phyloP scores from a whole-genome alignment of 2,888 invertebrate genomes.

The Nephrocerus scutellatus region DNA sequence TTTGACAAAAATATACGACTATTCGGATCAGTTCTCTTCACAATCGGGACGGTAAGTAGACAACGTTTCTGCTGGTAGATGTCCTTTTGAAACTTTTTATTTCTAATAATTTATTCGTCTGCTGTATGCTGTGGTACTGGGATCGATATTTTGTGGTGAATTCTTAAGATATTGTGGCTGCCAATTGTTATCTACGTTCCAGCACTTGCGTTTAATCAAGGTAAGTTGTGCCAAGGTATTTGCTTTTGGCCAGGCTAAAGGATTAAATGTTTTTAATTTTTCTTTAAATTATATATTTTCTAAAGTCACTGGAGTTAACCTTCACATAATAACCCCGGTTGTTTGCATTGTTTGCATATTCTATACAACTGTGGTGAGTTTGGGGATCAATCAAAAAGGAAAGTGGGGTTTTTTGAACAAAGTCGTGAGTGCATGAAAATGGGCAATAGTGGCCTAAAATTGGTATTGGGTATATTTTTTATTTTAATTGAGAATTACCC shows the following conservation, averaged over 20 bases:
- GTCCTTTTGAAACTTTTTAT: conserved; percentile 1
- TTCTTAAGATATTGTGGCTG: conserved; percentile 43
- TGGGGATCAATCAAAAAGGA: too few relatives aligned
- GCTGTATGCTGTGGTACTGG: too few relatives aligned
- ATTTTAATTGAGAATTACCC: too few relatives aligned
- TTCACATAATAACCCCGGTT: conserved; percentile 73
- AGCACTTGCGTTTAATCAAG: conserved; percentile 73
- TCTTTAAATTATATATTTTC: conserved; percentile 8
- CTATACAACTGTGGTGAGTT: conserved; percentile 80
- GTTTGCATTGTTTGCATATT: conserved; percentile 75
- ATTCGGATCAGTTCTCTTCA: conserved; percentile 63
- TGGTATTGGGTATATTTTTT: too few relatives aligned
- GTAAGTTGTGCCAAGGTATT: too few relatives aligned
- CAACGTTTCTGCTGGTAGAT: not conserved
- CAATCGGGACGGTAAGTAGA: conserved; percentile 59
- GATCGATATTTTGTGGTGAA: too few relatives aligned
- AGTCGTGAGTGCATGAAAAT: too few relatives aligned
- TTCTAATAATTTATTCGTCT: not conserved
- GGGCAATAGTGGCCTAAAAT: too few relatives aligned
- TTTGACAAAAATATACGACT: conserved; percentile 64
- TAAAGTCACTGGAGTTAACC: conserved; percentile 58
- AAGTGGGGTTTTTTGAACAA: too few relatives aligned
- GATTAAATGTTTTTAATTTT: not conserved
- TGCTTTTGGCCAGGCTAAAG: too few relatives aligned
- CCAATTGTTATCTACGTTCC: conserved; percentile 61